A percentile compares a stretch with the other conserved stretches of the same genome.
phyloP scores from a whole-genome alignment of 2,888 invertebrate species.

The Incurvaria masculella region DNA sequence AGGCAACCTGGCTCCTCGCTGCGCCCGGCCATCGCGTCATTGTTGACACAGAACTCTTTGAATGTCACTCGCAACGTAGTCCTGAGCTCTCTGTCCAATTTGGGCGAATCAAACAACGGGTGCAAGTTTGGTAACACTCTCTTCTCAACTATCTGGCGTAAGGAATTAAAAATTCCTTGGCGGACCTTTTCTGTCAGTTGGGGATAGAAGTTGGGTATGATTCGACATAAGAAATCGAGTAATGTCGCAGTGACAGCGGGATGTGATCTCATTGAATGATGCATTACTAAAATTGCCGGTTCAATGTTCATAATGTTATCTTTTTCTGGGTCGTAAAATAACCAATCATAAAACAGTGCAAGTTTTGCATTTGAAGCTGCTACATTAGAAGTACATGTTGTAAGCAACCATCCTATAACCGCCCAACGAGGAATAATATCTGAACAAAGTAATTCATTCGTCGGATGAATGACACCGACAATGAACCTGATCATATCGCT shows the following conservation, averaged over 20 bases:
- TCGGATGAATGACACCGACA: slow-evolving; percentile 91
- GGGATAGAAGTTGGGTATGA: slow-evolving; percentile 85
- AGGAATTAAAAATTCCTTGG: slow-evolving; percentile 76
- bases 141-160: slow-evolving; percentile 86
- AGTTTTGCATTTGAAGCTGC: slow-evolving; percentile 89
- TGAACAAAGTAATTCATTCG: slow-evolving; percentile 89
- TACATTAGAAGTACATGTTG: slow-evolving; percentile 85
- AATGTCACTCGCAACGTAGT: slow-evolving; percentile 87
- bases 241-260: slow-evolving; percentile 87
- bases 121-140: slow-evolving; percentile 84
- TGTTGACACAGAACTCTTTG: slow-evolving; percentile 77
- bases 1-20: slow-evolving; percentile 40
- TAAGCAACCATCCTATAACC: slow-evolving; percentile 90
- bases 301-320: slow-evolving; percentile 97
- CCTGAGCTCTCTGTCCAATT: slow-evolving; percentile 79
- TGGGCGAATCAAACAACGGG: slow-evolving; percentile 84
- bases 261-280: slow-evolving; percentile 89
- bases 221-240: slow-evolving; percentile 87
- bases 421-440: slow-evolving; percentile 95
- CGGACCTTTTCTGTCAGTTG: slow-evolving; percentile 74
- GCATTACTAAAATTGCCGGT: slow-evolving; percentile 91
- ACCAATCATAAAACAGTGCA: slow-evolving; percentile 91
- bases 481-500: slow-evolving; percentile 94
- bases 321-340: slow-evolving; percentile 85
- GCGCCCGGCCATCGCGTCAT: slow-evolving; percentile 41